Evolutionary conservation across 2,113 vertebrate species (phyloP).

Genomic region (Eidolon helvum): DNA sequence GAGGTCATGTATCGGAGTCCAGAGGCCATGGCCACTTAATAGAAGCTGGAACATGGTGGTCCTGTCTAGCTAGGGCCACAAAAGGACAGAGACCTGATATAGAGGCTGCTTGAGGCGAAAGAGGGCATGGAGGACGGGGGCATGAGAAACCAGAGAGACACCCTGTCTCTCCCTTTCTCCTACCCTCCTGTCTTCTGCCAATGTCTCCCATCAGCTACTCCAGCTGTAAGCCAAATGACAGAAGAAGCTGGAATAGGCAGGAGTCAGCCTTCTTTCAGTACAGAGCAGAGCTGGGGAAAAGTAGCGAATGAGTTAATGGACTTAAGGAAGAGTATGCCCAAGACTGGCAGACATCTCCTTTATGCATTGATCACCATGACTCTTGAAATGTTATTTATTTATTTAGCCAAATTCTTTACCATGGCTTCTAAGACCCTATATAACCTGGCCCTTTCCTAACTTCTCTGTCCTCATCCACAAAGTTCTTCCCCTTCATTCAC

Average conservation of each 20-base stretch:
- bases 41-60: not conserved
- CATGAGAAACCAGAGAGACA: not conserved
- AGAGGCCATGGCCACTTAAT: not conserved
- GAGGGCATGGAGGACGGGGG: not conserved
- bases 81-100: not conserved
- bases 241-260: too few species aligned
- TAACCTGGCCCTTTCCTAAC: not conserved
- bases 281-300: not conserved
- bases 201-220: not conserved
- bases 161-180: not conserved
- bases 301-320: not conserved
- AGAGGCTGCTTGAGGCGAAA: not conserved
- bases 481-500: not conserved
- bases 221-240: not conserved
- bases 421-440: not conserved
- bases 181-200: not conserved
- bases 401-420: not conserved
- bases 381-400: not conserved
- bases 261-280: not conserved
- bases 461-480: not conserved
- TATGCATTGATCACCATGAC: not conserved
- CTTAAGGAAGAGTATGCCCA: not conserved
- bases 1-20: not conserved
- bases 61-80: not conserved
- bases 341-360: not conserved